phyloP scores from a whole-genome alignment of 2,888 invertebrate genomes.

The Galerucella pusilla region DNA sequence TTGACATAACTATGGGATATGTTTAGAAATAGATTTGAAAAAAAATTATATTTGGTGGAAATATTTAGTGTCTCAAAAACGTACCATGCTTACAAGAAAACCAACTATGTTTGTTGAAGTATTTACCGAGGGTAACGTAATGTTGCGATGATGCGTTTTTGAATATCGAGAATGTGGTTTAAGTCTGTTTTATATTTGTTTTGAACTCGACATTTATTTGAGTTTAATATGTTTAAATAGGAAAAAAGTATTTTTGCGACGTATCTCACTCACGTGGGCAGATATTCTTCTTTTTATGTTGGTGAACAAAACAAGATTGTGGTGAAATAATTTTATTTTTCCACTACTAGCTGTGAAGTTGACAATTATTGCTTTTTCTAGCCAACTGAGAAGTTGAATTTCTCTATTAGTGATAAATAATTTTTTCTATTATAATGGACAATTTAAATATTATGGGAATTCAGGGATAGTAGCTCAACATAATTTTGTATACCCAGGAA shows the following conservation, averaged over 20 bases:
- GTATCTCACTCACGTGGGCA: neutral
- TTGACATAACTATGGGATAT: too few species aligned
- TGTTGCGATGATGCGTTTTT: slow-evolving; percentile 19
- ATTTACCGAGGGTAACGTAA: slow-evolving; percentile 16
- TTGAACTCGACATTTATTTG: slow-evolving; percentile 17
- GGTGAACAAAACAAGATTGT: neutral
- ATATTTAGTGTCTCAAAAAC: neutral
- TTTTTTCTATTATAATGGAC: too few species aligned
- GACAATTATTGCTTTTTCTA: too few species aligned
- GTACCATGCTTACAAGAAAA: slow-evolving; percentile 4
- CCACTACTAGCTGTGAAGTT: too few species aligned
- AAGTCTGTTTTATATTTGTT: slow-evolving; percentile 19
- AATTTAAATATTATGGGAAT: too few species aligned
- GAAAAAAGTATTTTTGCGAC: slow-evolving; percentile 15
- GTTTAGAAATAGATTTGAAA: too few species aligned
- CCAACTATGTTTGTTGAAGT: slow-evolving; percentile 1
- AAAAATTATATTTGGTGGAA: neutral
- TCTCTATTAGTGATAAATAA: too few species aligned
- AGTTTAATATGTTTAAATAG: slow-evolving; percentile 19
- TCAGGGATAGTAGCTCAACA: too few species aligned
- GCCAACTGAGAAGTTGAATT: too few species aligned
- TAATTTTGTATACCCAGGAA: too few species aligned
- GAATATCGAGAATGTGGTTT: slow-evolving; percentile 16
- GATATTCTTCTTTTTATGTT: neutral
- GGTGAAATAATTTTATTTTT: neutral